A percentile compares a stretch with the other conserved stretches of the same genome.
phyloP scores from a whole-genome alignment of 2,797 vertebrate genomes.

The Bradypus variegatus region DNA sequence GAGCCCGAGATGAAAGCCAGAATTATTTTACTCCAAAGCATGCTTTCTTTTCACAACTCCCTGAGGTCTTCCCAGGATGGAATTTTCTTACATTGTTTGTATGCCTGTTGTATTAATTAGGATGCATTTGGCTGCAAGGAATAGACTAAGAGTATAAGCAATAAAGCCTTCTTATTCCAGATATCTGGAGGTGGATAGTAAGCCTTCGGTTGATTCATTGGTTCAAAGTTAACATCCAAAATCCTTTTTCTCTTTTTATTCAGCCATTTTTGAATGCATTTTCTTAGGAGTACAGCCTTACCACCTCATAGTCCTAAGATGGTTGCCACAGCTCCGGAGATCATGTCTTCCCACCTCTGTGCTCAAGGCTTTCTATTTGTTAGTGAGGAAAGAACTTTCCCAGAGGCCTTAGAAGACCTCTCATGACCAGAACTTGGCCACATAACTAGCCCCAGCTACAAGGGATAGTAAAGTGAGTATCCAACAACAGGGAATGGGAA shows the following conservation, averaged over 20 bases:
- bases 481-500: background rate
- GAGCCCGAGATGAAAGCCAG: background rate
- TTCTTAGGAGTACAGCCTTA: background rate
- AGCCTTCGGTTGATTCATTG: background rate
- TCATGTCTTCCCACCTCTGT: background rate
- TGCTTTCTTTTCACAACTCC: background rate
- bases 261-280: background rate
- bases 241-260: background rate
- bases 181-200: background rate
- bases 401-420: background rate
- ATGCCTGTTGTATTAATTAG: background rate
- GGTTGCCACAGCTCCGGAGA: background rate
- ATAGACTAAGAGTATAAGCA: background rate
- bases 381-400: background rate
- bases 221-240: background rate
- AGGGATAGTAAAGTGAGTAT: background rate
- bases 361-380: background rate
- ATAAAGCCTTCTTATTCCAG: background rate
- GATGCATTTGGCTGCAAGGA: background rate
- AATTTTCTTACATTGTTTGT: background rate
- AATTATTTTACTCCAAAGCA: background rate
- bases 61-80: background rate
- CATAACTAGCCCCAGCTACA: background rate
- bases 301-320: background rate
- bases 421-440: background rate